These are phyloP conservation scores for Leptopilina drosophilae DNA, from an alignment of 2,888 invertebrate species.

Conservation along the genomic window DNA sequence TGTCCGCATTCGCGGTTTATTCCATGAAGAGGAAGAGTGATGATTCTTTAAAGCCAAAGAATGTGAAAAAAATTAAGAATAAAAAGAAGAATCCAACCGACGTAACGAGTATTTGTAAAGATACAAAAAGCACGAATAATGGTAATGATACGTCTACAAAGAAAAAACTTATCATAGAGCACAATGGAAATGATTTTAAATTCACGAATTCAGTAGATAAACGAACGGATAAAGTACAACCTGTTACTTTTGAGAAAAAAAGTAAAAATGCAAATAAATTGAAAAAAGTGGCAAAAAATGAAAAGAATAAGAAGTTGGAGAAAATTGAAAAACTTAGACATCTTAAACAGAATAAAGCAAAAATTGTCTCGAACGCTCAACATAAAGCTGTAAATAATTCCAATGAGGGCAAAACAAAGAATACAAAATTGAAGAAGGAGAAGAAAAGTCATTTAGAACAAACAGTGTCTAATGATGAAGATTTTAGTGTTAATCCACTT, in stretches of 20 bases:
- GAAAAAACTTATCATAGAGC: not conserved
- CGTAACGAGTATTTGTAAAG: not conserved
- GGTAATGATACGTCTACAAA: not conserved
- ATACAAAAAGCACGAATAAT: constrained; percentile 8
- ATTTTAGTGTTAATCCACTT: constrained; percentile 40
- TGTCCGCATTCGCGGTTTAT: constrained; percentile 43
- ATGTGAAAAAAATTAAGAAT: constrained; percentile 8
- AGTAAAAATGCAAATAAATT: not conserved
- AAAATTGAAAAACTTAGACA: not conserved
- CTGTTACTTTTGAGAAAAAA: not conserved
- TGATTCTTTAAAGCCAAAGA: not conserved
- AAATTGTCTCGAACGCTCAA: not conserved
- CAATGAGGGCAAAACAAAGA: not conserved
- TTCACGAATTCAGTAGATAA: not conserved
- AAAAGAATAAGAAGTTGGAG: constrained; percentile 2
- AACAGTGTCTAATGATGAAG: not conserved
- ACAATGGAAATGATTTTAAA: not conserved
- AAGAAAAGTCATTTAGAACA: not conserved
- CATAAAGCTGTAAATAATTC: not conserved
- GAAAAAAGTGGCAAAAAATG: constrained; percentile 2
- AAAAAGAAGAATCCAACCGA: not conserved
- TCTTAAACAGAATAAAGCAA: not conserved
- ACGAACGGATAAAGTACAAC: not conserved
- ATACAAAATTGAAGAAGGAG: constrained; percentile 19
- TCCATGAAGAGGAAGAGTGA: constrained; percentile 27